Conservation (phyloP, 2,888 invertebrate species). For the Neocrepidodera transversa region DNA sequence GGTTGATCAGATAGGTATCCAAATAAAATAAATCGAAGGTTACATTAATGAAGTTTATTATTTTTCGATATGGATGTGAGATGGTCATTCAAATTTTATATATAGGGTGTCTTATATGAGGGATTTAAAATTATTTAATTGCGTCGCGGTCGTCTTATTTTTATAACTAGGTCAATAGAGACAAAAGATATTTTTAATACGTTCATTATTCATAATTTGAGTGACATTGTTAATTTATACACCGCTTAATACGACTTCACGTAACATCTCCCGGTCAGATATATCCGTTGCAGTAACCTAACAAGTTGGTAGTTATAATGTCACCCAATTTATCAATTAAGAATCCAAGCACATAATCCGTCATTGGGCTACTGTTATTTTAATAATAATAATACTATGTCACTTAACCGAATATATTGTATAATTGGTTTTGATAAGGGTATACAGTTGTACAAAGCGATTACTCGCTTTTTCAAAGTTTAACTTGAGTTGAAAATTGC, state of each 20-base stretch:
- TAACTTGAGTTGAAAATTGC: slow-evolving; percentile 26
- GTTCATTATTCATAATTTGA: too few species aligned
- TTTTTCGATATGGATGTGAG: slow-evolving; percentile 5
- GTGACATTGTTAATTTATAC: too few species aligned
- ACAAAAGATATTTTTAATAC: too few species aligned
- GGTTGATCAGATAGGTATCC: slow-evolving; percentile 16
- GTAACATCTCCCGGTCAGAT: not conserved
- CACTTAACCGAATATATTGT: slow-evolving; percentile 60
- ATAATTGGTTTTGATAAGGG: slow-evolving; percentile 62
- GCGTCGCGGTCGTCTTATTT: too few species aligned
- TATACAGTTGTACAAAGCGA: slow-evolving; percentile 49
- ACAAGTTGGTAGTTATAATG: slow-evolving; percentile 44
- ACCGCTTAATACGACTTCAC: too few species aligned
- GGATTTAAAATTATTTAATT: too few species aligned
- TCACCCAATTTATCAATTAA: slow-evolving; percentile 61
- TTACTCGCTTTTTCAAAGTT: slow-evolving; percentile 30
- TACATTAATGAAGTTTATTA: slow-evolving; percentile 12
- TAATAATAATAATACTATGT: slow-evolving; percentile 59
- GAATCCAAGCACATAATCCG: slow-evolving; percentile 55
- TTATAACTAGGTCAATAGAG: too few species aligned
- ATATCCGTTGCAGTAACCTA: slow-evolving; percentile 22
- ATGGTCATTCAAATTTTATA: not conserved
- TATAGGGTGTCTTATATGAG: too few species aligned
- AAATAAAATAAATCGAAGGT: slow-evolving; percentile 19
- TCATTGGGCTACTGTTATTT: slow-evolving; percentile 58